A percentile compares a stretch with the other conserved stretches of the same genome.
Evolutionary conservation across 2,113 vertebrate species (phyloP).

Genomic region (Heteronetta atricapilla): DNA sequence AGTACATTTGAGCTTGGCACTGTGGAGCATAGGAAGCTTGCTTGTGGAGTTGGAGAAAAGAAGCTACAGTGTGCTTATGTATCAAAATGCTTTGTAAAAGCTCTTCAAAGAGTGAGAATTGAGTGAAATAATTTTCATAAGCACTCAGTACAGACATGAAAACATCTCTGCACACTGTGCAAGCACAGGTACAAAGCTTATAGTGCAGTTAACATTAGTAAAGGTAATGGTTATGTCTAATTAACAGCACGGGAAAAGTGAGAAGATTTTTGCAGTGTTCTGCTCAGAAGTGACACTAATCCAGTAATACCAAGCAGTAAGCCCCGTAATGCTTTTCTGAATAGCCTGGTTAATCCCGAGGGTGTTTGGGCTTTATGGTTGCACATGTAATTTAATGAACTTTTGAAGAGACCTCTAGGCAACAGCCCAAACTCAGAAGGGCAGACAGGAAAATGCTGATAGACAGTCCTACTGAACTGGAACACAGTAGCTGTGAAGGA

Average conservation of each 20-base stretch:
- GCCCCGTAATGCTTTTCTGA: neutral
- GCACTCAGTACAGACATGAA: neutral
- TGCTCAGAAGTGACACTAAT: conserved; percentile 1
- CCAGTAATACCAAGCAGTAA: neutral
- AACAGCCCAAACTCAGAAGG: conserved; percentile 38
- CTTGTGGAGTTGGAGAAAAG: conserved; percentile 11
- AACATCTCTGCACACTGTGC: neutral
- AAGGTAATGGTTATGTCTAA: neutral
- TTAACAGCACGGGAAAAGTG: neutral
- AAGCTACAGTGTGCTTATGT: neutral
- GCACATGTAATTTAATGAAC: neutral
- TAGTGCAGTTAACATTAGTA: neutral
- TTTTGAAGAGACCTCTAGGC: conserved; percentile 39
- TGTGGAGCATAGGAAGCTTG: neutral
- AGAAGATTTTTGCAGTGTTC: neutral
- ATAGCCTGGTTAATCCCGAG: neutral
- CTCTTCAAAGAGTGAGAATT: conserved; percentile 17
- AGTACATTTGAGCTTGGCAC: conserved; percentile 36
- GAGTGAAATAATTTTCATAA: neutral
- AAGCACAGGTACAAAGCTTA: neutral
- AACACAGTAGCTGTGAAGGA: neutral
- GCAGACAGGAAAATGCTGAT: conserved; percentile 59
- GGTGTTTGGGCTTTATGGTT: conserved; percentile 1
- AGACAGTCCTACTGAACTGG: conserved; percentile 48
- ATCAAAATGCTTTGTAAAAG: conserved; percentile 6